Base-by-base conservation (phyloP, 1,140 invertebrate genomes). In the Fopius arisanus region DNA sequence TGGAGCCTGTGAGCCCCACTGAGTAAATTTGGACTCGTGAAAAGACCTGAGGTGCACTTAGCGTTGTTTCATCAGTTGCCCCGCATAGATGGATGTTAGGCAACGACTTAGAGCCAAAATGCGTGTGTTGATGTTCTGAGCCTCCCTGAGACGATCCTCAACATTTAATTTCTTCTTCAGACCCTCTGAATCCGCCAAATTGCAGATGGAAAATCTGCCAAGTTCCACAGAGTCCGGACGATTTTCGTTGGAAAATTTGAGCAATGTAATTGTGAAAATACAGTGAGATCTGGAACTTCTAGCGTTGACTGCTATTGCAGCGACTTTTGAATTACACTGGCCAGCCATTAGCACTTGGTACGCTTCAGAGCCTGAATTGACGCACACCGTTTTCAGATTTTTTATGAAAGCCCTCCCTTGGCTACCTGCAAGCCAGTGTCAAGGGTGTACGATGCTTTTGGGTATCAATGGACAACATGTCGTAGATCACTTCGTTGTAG, bases 401-500 rank as follows among this genome's bases (percentile, higher is more conserved):
- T 93, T 95, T 1, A 96, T 92, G 81, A 92, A 96, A 7, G 92
- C 89, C 76, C 91, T 89, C 0, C 93, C 92, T 72, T 91, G 89
- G 51, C 86, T 86, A 80, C 92, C 92, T 78, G 90, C 89, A 59
- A n/a, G 83, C 89, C 9, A 95, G 78, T 75, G 90, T 90, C 12
- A 93, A 81, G 3, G 84, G 84, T 76, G 84, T 82, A 79, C 87
- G 81, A 83, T 82, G 81, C 78, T 82, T 87, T 79, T 88, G 86
- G 77, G 74, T 84, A 67, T 84, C 88, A 65, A 78, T 77, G 9
- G 89, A 90, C 5, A 98, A 81, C 6, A 98, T 85, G 88, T 98
- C 97, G 82, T 94, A 96, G 0, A 98, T 92, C 3, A 91, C 90
- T 84, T 98, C 97, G 87, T 98, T 98, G 83, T 98, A 98, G 37